phyloP scores from a whole-genome alignment of 1,140 invertebrate genomes.

The Caenorhabditis remanei region DNA sequence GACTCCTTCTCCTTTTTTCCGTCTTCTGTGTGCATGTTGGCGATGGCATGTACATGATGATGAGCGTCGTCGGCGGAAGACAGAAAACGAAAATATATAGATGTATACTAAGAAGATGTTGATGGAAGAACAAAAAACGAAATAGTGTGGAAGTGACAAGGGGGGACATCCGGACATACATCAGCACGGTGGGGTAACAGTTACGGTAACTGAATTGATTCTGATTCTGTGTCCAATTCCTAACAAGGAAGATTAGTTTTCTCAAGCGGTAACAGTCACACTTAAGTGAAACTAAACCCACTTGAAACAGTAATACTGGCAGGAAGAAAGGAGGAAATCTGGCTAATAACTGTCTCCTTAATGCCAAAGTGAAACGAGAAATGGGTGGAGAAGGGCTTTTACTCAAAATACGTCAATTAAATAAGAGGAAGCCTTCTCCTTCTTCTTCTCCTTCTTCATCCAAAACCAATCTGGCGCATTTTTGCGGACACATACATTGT shows the following conservation, averaged over 20 bases:
- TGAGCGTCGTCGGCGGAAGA: not conserved
- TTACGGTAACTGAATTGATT: too few relatives aligned
- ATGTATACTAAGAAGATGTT: not conserved
- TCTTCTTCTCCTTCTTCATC: not conserved
- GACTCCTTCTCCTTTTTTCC: not conserved
- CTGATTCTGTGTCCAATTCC: not conserved
- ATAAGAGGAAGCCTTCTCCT: slow-evolving; percentile 34
- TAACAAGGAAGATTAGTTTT: not conserved
- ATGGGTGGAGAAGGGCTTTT: not conserved
- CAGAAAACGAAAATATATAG: not conserved
- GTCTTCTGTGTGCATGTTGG: slow-evolving; percentile 44
- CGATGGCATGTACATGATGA: slow-evolving; percentile 13
- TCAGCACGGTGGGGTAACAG: too few relatives aligned
- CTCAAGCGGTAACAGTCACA: not conserved
- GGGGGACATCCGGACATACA: too few relatives aligned
- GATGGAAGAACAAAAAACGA: slow-evolving; percentile 5
- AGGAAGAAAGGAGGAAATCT: not conserved
- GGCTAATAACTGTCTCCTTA: slow-evolving; percentile 29
- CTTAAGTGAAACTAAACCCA: not conserved
- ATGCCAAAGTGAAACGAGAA: slow-evolving; percentile 9
- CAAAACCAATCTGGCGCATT: slow-evolving; percentile 52
- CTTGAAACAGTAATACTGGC: slow-evolving; percentile 15
- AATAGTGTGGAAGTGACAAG: not conserved
- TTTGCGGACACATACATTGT: slow-evolving; percentile 3
- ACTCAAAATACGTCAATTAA: slow-evolving; percentile 54